phyloP scores from a whole-genome alignment of 2,888 invertebrate species.

The Lasioglossum lativentre region DNA sequence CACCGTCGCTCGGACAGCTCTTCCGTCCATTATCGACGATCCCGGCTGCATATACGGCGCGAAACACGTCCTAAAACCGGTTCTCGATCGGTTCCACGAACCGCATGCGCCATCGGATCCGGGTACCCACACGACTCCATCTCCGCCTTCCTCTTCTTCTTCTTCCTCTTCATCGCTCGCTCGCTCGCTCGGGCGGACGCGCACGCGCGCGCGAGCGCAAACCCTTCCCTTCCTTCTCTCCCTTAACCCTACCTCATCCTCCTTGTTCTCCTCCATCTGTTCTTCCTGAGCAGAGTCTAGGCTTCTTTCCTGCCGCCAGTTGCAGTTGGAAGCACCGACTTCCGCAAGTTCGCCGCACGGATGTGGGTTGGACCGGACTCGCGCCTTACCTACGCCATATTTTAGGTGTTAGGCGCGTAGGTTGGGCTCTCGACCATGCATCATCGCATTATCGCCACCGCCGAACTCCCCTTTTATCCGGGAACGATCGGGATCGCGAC shows the following conservation, averaged over 20 bases:
- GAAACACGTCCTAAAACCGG: slow-evolving; percentile 78
- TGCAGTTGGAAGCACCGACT: slow-evolving; percentile 75
- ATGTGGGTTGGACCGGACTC: slow-evolving; percentile 79
- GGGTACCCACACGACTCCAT: slow-evolving; percentile 75
- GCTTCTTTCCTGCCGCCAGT: slow-evolving; percentile 69
- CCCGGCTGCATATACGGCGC: slow-evolving; percentile 70
- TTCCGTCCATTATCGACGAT: slow-evolving; percentile 74
- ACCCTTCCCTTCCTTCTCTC: not conserved
- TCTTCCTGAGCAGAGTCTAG: slow-evolving; percentile 51
- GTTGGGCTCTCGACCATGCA: slow-evolving; percentile 62
- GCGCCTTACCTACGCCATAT: slow-evolving; percentile 75
- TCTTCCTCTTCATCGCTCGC: slow-evolving; percentile 35
- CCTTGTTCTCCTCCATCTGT: not conserved
- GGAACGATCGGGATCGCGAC: slow-evolving; percentile 22
- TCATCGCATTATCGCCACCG: slow-evolving; percentile 69
- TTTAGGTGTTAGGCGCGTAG: slow-evolving; percentile 72
- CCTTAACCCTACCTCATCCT: slow-evolving; percentile 2
- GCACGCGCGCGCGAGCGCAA: not conserved
- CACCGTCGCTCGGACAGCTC: slow-evolving; percentile 63
- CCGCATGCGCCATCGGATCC: slow-evolving; percentile 79
- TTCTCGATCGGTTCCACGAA: slow-evolving; percentile 79
- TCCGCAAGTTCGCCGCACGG: slow-evolving; percentile 73
- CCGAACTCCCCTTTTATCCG: slow-evolving; percentile 44
- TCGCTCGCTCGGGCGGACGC: not conserved
- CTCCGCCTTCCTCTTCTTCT: slow-evolving; percentile 54